Evolutionary conservation across 1,140 invertebrate genomes (phyloP), one percentile per base, ranked within the genome.

Genomic region (Drosophila sulfurigaster): DNA sequence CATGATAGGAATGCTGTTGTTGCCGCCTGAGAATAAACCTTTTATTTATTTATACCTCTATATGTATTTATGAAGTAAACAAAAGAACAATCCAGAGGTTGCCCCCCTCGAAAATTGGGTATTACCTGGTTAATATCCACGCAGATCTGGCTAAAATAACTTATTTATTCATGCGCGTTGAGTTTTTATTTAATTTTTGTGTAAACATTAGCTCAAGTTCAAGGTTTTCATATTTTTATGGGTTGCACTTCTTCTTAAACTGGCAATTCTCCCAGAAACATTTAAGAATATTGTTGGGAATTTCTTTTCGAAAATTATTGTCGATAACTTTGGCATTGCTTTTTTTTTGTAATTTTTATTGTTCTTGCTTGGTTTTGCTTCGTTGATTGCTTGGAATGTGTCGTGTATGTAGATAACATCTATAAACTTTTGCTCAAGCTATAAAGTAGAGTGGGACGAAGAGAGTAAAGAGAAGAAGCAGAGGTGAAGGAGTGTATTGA

Each of bases 301-400:
- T 28, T 38, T 57, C 41, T 38, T 57, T 71, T 66, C 15, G n/a
- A 43, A 15, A n/a, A 54, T 70, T 8, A 38, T 60, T 20, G 35
- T 52, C 63, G 35, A 59, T 73, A 73, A 54, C 64, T 73, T 73
- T 57, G 41, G n/a, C 41, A 41, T 56, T 45, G 20, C 28, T 51
- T 41, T 60, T 48, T 20, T 20, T 25, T 25, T 25, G 4, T 25
- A 25, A 46, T 71, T 60, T 72, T 60, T 62, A 43, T 64, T 51
- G 57, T n/a, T 52, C 52, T 63, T 67, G 38, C 32, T 63, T 54
- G 32, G 51, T 15, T 57, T 35, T 75, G 58, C 67, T 69, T 63
- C 59, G 75, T 58, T 76, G 85, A 81, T 75, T 79, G 68, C 71
- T 62, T 70, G 85, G 86, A 85, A 89, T 89, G 66, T 70, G 57